Evolutionary conservation across 1,140 invertebrate genomes (phyloP).

Genomic region (Brachionus asplanchnoidis): DNA sequence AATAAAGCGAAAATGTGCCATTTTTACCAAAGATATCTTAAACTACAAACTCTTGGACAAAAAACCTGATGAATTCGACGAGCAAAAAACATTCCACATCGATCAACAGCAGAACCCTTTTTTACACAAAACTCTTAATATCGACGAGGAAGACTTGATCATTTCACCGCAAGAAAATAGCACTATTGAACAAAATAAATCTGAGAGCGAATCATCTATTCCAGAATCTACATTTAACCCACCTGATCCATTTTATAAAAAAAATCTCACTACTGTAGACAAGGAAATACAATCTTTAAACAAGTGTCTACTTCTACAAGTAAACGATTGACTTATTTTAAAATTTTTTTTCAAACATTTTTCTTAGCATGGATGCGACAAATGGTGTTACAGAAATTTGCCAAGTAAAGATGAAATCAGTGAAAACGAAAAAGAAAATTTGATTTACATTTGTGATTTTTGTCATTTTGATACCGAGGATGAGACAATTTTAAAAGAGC

Average conservation of each 20-base stretch:
- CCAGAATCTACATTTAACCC: neutral
- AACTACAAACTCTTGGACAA: neutral
- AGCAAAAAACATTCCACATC: neutral
- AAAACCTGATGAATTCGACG: slow-evolving; percentile 7
- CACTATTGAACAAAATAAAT: neutral
- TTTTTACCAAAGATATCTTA: neutral
- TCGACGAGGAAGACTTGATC: slow-evolving; percentile 6
- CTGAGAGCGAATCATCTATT: too few species aligned
- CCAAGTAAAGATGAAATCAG: neutral
- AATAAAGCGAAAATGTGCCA: slow-evolving; percentile 22
- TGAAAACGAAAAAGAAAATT: neutral
- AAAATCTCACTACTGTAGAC: neutral
- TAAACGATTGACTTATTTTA: neutral
- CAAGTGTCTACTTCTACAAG: neutral
- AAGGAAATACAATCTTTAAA: neutral
- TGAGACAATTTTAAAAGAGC: neutral
- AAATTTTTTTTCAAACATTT: neutral
- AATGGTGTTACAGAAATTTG: neutral
- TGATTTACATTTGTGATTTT: slow-evolving; percentile 1
- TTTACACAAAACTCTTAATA: neutral
- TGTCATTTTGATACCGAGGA: neutral
- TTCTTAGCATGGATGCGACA: slow-evolving; percentile 4
- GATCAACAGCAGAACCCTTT: neutral
- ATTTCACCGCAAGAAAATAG: neutral
- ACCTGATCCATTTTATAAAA: neutral